A percentile compares a stretch with the other conserved stretches of the same genome.
Evolutionary conservation across 2,888 invertebrate genomes (phyloP).

Genomic region (Leptopilina myrica): DNA sequence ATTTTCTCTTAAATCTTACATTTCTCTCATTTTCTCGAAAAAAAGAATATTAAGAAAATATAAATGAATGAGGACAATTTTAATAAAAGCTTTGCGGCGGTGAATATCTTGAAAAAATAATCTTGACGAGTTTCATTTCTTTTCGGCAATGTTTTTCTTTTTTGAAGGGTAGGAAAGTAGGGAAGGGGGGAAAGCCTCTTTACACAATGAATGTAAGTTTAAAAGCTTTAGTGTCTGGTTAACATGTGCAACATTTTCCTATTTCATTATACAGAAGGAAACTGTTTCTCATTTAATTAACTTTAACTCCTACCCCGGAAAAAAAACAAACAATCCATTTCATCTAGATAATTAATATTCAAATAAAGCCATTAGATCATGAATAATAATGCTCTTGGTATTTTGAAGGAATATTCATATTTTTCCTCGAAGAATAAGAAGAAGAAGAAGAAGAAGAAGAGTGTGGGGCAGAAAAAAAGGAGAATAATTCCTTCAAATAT

Average conservation of each 20-base stretch:
- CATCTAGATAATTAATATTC: not conserved
- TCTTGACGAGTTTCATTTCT: not conserved
- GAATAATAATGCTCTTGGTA: not conserved
- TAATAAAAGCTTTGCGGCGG: constrained; percentile 17
- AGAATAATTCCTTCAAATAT: not conserved
- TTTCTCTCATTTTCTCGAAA: no score
- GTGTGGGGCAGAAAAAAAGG: no score
- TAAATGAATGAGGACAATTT: constrained; percentile 15
- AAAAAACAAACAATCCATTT: not conserved
- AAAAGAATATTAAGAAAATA: no score
- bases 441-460: no score
- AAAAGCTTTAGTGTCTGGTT: not conserved
- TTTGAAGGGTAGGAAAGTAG: no score
- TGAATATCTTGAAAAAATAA: constrained; percentile 11
- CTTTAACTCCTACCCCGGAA: no score
- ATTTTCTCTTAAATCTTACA: no score
- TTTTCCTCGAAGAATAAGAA: no score
- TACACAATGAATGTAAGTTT: not conserved
- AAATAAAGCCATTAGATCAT: not conserved
- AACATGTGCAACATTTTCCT: not conserved
- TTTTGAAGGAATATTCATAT: no score
- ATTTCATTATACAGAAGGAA: not conserved
- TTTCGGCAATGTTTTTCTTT: constrained; percentile 9
- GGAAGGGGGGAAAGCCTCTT: not conserved
- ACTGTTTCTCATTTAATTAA: not conserved